Conservation (phyloP, 2,888 invertebrate genomes). For the Saturnia japonica region DNA sequence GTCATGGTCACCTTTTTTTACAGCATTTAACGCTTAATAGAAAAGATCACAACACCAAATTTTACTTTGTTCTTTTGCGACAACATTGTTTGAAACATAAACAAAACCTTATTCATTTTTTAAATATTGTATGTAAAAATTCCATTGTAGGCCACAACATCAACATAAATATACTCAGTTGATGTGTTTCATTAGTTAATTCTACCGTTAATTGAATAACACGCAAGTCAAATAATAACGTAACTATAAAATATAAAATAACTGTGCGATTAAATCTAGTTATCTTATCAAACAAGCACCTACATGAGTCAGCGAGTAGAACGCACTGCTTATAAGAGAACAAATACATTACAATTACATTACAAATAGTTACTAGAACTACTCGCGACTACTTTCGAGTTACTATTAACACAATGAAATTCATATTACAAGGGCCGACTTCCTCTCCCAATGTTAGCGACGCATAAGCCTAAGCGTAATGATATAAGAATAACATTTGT, state of each 20-base stretch:
- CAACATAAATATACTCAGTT: neutral
- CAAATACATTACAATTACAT: neutral
- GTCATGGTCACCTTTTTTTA: too few species aligned
- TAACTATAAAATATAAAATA: conserved; percentile 4
- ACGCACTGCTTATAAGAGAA: neutral
- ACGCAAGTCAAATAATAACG: neutral
- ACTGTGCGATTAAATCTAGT: neutral
- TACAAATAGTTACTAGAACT: neutral
- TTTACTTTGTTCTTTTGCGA: neutral
- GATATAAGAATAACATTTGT: too few species aligned
- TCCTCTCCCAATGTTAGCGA: too few species aligned
- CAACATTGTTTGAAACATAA: neutral
- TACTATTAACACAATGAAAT: too few species aligned
- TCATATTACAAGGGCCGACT: too few species aligned
- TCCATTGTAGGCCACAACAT: neutral
- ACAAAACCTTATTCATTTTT: neutral
- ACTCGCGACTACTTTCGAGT: too few species aligned
- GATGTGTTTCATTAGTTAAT: neutral
- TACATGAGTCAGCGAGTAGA: neutral
- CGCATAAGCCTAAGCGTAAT: too few species aligned
- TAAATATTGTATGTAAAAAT: neutral
- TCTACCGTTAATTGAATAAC: neutral
- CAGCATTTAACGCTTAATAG: neutral
- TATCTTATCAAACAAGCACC: neutral
- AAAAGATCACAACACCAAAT: neutral